Base-by-base conservation (phyloP, 2,888 invertebrate species). In the Acronicta alni region DNA sequence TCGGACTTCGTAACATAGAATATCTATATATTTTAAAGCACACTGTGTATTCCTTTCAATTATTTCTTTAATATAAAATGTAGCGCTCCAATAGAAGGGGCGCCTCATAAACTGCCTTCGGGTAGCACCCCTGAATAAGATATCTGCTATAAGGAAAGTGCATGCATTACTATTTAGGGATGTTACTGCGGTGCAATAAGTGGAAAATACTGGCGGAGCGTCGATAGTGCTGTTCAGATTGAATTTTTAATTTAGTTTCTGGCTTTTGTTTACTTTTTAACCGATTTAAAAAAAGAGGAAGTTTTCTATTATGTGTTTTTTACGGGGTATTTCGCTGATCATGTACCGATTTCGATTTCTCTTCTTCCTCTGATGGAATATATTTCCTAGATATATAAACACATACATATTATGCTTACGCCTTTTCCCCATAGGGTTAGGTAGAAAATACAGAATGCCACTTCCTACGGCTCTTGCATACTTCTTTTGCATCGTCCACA, bases 91-190 rank as follows among this genome's bases (percentile, higher is more conserved):
- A 68, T 59, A 60, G 57, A 35, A 37, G 20, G 23, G 61, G 46
- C 51, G 53, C 41, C 37, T 63, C 53, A 62, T 67, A 63, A 73
- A 73, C 57, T 57, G 46, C 49, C 49, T 61, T 63, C 57, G 51
- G 57, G 46, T 30, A 38, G 51, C 57, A 18, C 38, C 38, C 51
- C 72, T 82, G 80, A 78, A 82, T 82, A 80, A 79, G 60, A 77
- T 67, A 81, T 75, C 53, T 56, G 35, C 48, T 72, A 52, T 68
- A 67, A 79, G 70, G 67, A 65, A 79, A 84, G 84, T 84, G 85
- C 83, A 86, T 75, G 61, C 77, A 78, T 81, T 81, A 75, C 77
- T 79, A 81, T 82, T 83, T 79, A 77, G 48, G 18, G 23, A 56
- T 54, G 23, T 41, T 65, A 52, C 48, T 53, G 55, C 37, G 53